Percentiles rank a stretch among this genome's conserved stretches.
Evolutionary conservation across 2,888 invertebrate genomes (phyloP).

Genomic region (Ophioninae sp.): DNA sequence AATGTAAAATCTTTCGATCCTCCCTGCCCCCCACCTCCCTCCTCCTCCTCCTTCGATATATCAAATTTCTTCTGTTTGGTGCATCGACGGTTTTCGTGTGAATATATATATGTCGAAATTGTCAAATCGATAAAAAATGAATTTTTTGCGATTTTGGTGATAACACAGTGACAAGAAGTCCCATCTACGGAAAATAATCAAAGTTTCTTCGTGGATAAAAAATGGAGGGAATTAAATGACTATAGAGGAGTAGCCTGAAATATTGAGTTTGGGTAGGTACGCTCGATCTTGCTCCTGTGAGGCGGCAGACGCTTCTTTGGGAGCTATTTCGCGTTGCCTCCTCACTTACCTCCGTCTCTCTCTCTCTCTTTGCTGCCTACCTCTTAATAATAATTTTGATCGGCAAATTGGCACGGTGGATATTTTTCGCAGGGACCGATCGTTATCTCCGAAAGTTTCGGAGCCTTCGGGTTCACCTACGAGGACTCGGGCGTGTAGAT

Average conservation of each 20-base stretch:
- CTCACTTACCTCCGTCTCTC: not conserved
- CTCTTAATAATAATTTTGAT: conserved; percentile 81
- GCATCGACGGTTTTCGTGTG: conserved; percentile 66
- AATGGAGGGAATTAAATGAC: conserved; percentile 18
- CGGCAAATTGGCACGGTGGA: conserved; percentile 79
- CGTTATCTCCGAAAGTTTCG: conserved; percentile 77
- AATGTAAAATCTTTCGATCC: conserved; percentile 35
- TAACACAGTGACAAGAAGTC: too few species aligned
- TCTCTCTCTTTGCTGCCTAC: conserved; percentile 65
- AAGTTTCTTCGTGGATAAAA: not conserved
- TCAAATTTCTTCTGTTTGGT: conserved; percentile 67
- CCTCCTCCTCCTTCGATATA: conserved; percentile 24
- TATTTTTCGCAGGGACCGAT: conserved; percentile 76
- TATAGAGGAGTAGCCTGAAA: conserved; percentile 43
- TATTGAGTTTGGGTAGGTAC: too few species aligned
- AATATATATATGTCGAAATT: too few species aligned
- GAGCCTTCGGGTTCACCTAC: conserved; percentile 66
- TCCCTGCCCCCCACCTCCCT: conserved; percentile 22
- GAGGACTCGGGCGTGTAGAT: conserved; percentile 15
- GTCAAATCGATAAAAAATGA: too few species aligned
- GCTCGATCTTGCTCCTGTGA: conserved; percentile 17
- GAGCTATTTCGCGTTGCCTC: conserved; percentile 61
- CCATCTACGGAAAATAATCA: too few species aligned
- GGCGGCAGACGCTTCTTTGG: conserved; percentile 37
- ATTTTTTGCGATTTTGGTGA: too few species aligned